Conservation (phyloP, 1,140 invertebrate genomes). For the Pseudomyrmex flavicornis region DNA sequence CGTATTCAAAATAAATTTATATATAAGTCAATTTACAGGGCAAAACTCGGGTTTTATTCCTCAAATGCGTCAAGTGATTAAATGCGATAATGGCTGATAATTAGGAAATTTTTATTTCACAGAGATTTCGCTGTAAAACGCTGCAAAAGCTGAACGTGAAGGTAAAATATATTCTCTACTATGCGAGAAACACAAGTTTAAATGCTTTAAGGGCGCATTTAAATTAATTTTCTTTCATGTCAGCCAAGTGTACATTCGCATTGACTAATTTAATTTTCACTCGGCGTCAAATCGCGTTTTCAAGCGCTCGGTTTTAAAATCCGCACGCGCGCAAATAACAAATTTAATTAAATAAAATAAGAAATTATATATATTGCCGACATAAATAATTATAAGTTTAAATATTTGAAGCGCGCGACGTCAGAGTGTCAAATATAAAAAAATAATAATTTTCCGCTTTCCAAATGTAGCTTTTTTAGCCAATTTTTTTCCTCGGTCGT, state of each 20-base stretch:
- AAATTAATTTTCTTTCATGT: constrained; percentile 61
- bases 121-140: constrained; percentile 23
- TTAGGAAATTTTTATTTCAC: constrained; percentile 43
- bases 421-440: neutral
- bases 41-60: neutral
- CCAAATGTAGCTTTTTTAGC: constrained; percentile 4
- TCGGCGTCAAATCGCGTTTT: constrained; percentile 46
- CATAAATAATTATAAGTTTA: constrained; percentile 53
- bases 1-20: neutral
- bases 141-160: constrained; percentile 10
- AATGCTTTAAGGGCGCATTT: constrained; percentile 54
- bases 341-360: constrained; percentile 56
- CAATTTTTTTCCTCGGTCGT: constrained; percentile 4
- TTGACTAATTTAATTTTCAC: constrained; percentile 58
- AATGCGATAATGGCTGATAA: constrained; percentile 46
- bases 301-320: constrained; percentile 43
- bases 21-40: neutral
- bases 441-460: neutral
- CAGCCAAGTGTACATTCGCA: constrained; percentile 54
- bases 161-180: constrained; percentile 36
- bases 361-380: constrained; percentile 30
- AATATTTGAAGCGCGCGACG: constrained; percentile 5
- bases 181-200: constrained; percentile 46
- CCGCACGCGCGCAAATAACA: constrained; percentile 25
- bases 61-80: constrained; percentile 6